Evolutionary conservation across 2,113 vertebrate species (phyloP), one percentile per base, ranked within the genome.

Genomic region (Cyprinodon brontotheroides): DNA sequence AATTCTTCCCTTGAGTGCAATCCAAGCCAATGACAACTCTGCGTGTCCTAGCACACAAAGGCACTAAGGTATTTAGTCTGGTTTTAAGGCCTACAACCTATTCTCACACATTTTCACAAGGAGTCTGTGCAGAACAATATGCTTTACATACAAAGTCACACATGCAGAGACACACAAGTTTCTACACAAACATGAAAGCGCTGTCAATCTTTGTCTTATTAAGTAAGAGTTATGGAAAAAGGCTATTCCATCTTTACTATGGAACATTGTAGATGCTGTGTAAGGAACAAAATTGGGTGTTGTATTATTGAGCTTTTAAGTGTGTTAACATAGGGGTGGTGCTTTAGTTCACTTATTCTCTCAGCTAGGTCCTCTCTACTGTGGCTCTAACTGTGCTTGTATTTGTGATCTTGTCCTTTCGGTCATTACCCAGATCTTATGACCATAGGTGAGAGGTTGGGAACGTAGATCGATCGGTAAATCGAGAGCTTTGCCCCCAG

Each of bases 221-320:
- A 86, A 78, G 65, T 90, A 86, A 78, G 65, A 87, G 83, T 72
- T 50, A 75, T 80, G 80, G 81, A 89, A 83, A 89, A 85, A 78
- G 69, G 80, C 77, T 90, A 22, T 83, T 84, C 65, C 61, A 65
- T 69, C 86, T 80, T 12, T 68, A 82, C 74, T 71, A 81, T 78
- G 75, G 85, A 86, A 89, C 71, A 66, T 72, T 48, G 61, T 75
- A 88, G 88, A 92, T 90, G 86, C 81, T 80, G 77, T 70, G 81
- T 79, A 74, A 91, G 81, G 75, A 88, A 89, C 82, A 86, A 90
- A 89, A 89, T 81, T 72, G 75, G 83, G 73, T 89, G 89, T 89
- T 90, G 79, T 83, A 90, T 92, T 89, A 90, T 89, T 87, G 86
- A 90, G 89, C 70, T 70, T 83, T 74, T 69, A 79, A 84, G 81